Conservation (phyloP, 2,888 invertebrate species). For the Calliphora vomitoria region DNA sequence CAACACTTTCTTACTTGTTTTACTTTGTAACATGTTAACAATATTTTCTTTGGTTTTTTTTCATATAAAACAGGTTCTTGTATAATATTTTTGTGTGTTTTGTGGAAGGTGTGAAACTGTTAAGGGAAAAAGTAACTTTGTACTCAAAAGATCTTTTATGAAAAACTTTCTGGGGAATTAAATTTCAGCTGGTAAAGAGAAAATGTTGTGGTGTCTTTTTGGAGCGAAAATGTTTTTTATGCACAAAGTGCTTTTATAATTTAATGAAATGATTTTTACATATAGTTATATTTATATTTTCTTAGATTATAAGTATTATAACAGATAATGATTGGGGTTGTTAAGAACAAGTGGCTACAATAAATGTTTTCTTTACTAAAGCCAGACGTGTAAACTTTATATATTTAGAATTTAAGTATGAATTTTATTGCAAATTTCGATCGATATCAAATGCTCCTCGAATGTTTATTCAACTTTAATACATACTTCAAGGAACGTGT, state of each 20-base stretch:
- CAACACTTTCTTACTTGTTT: too few species aligned
- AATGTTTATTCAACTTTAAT: too few species aligned
- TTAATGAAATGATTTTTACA: too few species aligned
- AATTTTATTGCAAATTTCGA: too few species aligned
- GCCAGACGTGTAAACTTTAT: too few species aligned
- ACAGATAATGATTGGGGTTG: too few species aligned
- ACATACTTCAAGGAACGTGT: neutral
- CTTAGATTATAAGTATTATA: too few species aligned
- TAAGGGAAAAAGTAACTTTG: slow-evolving; percentile 1
- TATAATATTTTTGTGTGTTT: neutral
- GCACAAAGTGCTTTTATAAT: neutral
- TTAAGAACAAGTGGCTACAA: too few species aligned
- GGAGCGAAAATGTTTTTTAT: neutral
- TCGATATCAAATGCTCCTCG: too few species aligned
- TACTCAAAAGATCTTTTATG: neutral
- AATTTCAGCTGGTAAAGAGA: neutral
- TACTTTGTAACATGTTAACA: neutral
- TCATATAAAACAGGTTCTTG: neutral
- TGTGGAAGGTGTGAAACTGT: neutral
- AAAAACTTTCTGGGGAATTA: neutral
- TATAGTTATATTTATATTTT: too few species aligned
- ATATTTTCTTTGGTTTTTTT: neutral
- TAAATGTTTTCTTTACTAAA: too few species aligned
- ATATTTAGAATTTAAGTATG: too few species aligned
- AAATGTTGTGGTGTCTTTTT: neutral